These are phyloP conservation scores for Drosophila prolongata DNA, from an alignment of 2,888 invertebrate genomes.

Conservation along the genomic window DNA sequence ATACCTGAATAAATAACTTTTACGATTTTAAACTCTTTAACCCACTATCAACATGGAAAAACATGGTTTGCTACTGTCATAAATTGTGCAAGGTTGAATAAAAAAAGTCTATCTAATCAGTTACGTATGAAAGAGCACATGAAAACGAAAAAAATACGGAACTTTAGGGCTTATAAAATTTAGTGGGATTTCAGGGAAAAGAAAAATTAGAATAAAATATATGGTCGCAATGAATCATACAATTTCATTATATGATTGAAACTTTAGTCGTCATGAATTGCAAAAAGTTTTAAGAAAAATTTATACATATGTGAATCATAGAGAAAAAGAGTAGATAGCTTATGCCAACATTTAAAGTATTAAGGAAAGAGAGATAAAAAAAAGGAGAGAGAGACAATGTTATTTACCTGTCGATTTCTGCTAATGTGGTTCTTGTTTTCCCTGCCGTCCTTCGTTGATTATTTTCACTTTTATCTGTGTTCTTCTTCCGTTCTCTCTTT, in stretches of 20 bases:
- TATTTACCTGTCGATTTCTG: slow-evolving; percentile 63
- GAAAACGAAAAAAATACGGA: slow-evolving; percentile 8
- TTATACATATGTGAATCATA: slow-evolving; percentile 17
- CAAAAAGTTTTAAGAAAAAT: slow-evolving; percentile 7
- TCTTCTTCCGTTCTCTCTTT: slow-evolving; percentile 43
- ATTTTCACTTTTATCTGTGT: slow-evolving; percentile 18
- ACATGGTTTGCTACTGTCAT: slow-evolving; percentile 40
- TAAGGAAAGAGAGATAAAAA: slow-evolving; percentile 6
- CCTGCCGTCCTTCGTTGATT: slow-evolving; percentile 35
- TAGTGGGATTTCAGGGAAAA: slow-evolving; percentile 4
- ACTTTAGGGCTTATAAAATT: slow-evolving; percentile 23
- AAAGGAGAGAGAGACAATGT: slow-evolving; percentile 1
- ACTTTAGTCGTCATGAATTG: slow-evolving; percentile 25
- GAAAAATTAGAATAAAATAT: slow-evolving; percentile 25
- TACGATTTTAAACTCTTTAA: slow-evolving; percentile 4
- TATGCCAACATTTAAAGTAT: slow-evolving; percentile 6
- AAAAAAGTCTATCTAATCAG: slow-evolving; percentile 68
- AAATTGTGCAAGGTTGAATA: slow-evolving; percentile 67
- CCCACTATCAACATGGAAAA: slow-evolving; percentile 29
- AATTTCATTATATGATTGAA: slow-evolving; percentile 8
- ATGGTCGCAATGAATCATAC: slow-evolving; percentile 29
- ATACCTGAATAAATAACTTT: slow-evolving; percentile 13
- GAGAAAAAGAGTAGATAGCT: slow-evolving; percentile 1
- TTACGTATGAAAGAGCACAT: slow-evolving; percentile 31
- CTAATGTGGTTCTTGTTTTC: slow-evolving; percentile 37